Conservation (phyloP, 2,888 invertebrate species). For the Erpobdella octoculata region DNA sequence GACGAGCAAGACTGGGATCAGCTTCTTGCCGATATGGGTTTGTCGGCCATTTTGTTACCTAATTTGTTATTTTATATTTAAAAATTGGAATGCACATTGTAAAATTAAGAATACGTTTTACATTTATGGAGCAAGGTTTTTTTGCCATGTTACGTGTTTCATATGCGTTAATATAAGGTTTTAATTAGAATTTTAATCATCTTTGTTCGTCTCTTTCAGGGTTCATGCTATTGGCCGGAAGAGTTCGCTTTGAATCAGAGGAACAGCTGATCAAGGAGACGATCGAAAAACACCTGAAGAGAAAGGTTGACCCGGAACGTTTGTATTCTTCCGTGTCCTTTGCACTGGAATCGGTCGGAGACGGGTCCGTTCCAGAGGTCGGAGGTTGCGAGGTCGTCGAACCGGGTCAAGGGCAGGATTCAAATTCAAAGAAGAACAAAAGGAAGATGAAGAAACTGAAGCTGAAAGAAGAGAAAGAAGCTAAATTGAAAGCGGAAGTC, state of each 20-base stretch:
- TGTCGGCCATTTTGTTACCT: not conserved
- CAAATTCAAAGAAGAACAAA: not conserved
- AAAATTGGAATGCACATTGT: too few relatives aligned
- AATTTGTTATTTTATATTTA: not conserved
- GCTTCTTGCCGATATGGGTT: conserved; percentile 71
- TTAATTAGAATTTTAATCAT: too few relatives aligned
- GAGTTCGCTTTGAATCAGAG: conserved; percentile 78
- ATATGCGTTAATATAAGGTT: not conserved
- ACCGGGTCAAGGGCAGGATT: not conserved
- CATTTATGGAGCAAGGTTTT: not conserved
- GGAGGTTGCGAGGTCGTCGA: too few relatives aligned
- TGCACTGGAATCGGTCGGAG: not conserved
- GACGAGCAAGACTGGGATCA: conserved; percentile 75
- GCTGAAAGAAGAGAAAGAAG: not conserved
- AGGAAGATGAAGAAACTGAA: conserved; percentile 16
- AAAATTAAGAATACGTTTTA: not conserved
- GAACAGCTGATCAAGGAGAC: conserved; percentile 71
- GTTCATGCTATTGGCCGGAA: conserved; percentile 82
- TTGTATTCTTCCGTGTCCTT: conserved; percentile 58
- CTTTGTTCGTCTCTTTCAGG: conserved; percentile 52
- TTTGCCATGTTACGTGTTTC: not conserved
- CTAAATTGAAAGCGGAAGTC: too few relatives aligned
- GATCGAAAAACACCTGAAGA: conserved; percentile 62
- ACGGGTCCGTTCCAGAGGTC: not conserved
- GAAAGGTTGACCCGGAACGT: conserved; percentile 63